Percentiles rank a stretch among this genome's conserved stretches.
Evolutionary conservation across 1,140 invertebrate species (phyloP).

Genomic region (Muscidifurax raptorellus): DNA sequence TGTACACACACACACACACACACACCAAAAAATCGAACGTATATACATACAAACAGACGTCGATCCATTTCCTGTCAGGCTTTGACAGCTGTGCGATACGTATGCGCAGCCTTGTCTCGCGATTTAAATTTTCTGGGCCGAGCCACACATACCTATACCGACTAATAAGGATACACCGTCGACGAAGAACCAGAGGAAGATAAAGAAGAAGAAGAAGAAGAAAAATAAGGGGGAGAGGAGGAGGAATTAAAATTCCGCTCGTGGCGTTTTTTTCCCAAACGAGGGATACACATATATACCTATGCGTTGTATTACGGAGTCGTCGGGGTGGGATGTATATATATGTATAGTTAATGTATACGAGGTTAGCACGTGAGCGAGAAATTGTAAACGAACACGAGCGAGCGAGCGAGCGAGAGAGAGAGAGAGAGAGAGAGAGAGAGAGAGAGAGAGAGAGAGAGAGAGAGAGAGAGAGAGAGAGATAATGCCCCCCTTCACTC

Average conservation of each 20-base stretch:
- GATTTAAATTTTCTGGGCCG: constrained; percentile 30
- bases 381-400: constrained; percentile 42
- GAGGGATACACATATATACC: no score
- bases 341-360: constrained; percentile 7
- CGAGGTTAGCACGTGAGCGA: constrained; percentile 26
- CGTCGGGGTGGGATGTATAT: not conserved
- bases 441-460: not conserved
- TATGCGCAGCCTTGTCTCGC: not conserved
- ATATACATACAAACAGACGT: no score
- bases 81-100: not conserved
- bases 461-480: not conserved
- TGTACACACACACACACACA: no score
- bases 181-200: not conserved
- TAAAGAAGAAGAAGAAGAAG: no score
- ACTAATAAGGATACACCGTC: constrained; percentile 7
- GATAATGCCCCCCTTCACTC: constrained; percentile 10
- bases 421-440: no score
- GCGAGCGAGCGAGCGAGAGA: not conserved
- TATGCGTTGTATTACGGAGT: no score
- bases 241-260: constrained; percentile 32
- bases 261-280: not conserved
- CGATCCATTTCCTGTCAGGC: not conserved
- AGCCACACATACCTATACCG: no score
- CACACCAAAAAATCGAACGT: no score
- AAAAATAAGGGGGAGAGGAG: no score